phyloP scores from a whole-genome alignment of 2,888 invertebrate species.

The Orthonevra nobilis region DNA sequence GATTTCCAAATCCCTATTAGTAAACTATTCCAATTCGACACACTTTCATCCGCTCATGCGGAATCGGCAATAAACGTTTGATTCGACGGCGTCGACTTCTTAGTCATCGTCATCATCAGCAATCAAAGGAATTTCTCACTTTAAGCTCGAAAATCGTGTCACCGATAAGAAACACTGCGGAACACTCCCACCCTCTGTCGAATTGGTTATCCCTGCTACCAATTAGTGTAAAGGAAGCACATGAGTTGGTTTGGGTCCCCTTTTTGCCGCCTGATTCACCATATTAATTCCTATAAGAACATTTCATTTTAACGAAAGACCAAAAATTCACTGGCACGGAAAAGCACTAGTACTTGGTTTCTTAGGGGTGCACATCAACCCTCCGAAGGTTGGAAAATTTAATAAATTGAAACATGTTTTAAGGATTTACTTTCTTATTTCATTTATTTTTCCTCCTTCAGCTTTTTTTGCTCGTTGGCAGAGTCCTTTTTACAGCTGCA shows the following conservation, averaged over 20 bases:
- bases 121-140: constrained; percentile 64
- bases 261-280: constrained; percentile 9
- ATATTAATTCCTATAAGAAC: constrained; percentile 51
- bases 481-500: constrained; percentile 60
- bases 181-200: constrained; percentile 9
- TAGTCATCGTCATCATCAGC: background rate
- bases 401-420: constrained; percentile 70
- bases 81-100: constrained; percentile 3
- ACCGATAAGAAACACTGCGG: constrained; percentile 42
- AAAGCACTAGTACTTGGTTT: constrained; percentile 34
- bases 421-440: constrained; percentile 52
- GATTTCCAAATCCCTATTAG: constrained; percentile 45
- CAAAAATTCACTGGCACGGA: constrained; percentile 58
- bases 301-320: constrained; percentile 49
- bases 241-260: constrained; percentile 48
- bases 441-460: constrained; percentile 38
- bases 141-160: constrained; percentile 63
- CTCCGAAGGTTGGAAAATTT: constrained; percentile 44
- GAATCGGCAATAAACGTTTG: constrained; percentile 50
- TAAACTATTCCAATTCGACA: constrained; percentile 60
- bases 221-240: constrained; percentile 58
- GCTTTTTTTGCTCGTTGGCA: constrained; percentile 66
- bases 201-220: constrained; percentile 39
- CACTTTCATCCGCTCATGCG: constrained; percentile 54
- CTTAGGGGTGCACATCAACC: background rate